These are phyloP conservation scores for Limosa lapponica DNA, from an alignment of 2,797 vertebrate species.

Conservation along the genomic window DNA sequence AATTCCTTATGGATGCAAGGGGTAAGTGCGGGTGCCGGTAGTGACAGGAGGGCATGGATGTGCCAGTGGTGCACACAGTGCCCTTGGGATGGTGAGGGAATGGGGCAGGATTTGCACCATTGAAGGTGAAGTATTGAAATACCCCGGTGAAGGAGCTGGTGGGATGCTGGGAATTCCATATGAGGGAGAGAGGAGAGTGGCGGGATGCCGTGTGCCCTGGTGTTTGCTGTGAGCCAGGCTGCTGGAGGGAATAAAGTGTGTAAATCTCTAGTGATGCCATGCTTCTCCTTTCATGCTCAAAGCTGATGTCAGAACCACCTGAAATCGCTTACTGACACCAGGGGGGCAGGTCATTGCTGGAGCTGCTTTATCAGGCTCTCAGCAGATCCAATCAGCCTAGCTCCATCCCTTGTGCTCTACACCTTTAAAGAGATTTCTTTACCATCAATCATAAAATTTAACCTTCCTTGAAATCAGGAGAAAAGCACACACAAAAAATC, in stretches of 20 bases:
- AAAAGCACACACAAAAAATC: not conserved
- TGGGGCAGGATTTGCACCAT: not conserved
- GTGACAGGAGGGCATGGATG: accelerated
- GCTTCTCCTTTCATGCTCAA: not conserved
- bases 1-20: not conserved
- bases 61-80: not conserved
- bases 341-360: not conserved
- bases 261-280: not conserved
- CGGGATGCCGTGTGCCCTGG: not conserved
- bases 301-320: not conserved
- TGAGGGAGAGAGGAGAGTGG: not conserved
- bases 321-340: not conserved
- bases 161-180: not conserved
- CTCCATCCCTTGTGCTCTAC: not conserved
- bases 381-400: not conserved
- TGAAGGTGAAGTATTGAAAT: not conserved
- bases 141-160: not conserved
- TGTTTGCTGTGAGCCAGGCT: not conserved
- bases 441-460: not conserved
- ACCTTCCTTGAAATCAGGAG: not conserved
- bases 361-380: not conserved
- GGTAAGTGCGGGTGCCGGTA: accelerated
- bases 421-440: not conserved
- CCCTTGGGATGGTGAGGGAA: not conserved
- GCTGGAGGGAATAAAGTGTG: not conserved